Evolutionary conservation across 2,113 vertebrate genomes (phyloP).

Genomic region (Onychostruthus taczanowskii): DNA sequence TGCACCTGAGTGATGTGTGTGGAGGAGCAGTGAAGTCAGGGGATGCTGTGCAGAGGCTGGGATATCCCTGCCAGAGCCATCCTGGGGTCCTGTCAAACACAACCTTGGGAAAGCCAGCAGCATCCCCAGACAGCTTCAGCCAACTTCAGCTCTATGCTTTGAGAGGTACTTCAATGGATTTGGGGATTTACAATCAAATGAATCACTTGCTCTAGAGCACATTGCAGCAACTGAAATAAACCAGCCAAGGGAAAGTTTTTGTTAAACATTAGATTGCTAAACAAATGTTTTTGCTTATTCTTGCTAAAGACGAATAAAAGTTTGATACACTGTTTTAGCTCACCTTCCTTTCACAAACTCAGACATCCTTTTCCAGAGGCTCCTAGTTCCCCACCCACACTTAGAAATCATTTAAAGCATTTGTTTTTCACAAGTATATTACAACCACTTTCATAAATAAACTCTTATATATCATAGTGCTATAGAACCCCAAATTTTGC

Average conservation of each 20-base stretch:
- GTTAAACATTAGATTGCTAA: not conserved
- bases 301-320: not conserved
- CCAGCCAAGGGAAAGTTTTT: not conserved
- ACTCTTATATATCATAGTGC: accelerated
- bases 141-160: not conserved
- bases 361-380: not conserved
- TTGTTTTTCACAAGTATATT: not conserved
- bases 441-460: not conserved
- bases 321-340: not conserved
- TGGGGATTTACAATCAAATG: not conserved
- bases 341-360: not conserved
- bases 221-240: not conserved
- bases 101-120: not conserved
- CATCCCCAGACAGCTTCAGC: not conserved
- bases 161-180: not conserved
- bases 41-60: not conserved
- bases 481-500: not conserved
- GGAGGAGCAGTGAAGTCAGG: not conserved
- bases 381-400: not conserved
- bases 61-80: not conserved
- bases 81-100: not conserved
- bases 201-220: not conserved
- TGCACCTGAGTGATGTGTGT: not conserved
- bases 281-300: not conserved
- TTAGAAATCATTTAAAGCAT: not conserved